phyloP scores from a whole-genome alignment of 2,113 vertebrate species.

The Strix aluco region DNA sequence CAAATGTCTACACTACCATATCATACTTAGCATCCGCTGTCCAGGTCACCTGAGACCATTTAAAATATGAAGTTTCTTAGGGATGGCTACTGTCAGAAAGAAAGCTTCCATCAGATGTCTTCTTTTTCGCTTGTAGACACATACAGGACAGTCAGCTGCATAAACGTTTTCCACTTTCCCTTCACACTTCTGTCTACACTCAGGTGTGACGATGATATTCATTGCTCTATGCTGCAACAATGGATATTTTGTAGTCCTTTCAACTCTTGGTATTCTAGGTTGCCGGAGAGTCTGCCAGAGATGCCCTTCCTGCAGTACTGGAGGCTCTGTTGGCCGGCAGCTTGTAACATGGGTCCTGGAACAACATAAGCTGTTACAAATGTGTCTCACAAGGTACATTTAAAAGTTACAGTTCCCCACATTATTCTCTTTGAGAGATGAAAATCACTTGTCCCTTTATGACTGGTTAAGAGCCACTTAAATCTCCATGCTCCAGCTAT shows the following conservation, averaged over 20 bases:
- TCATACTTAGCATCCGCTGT: background rate
- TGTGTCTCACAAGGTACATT: background rate
- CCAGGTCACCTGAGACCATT: background rate
- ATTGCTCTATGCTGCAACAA: background rate
- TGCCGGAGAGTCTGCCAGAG: background rate
- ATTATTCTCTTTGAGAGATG: background rate
- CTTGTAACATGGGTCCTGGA: rapidly evolving
- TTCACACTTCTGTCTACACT: background rate
- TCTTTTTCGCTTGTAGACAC: background rate
- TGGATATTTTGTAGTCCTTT: background rate
- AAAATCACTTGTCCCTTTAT: background rate
- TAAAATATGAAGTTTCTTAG: background rate
- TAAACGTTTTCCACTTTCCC: background rate
- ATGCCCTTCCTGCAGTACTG: background rate
- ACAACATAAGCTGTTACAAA: background rate
- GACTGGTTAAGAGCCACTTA: background rate
- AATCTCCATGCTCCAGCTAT: background rate
- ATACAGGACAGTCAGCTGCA: background rate
- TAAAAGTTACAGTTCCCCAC: background rate
- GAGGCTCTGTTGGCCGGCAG: background rate
- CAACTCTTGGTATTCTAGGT: background rate
- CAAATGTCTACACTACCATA: background rate
- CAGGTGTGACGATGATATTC: background rate
- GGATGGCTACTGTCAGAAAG: background rate
- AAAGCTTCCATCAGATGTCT: background rate